These are phyloP conservation scores for Epirrhoe tristata DNA, from an alignment of 2,888 invertebrate genomes.

Conservation along the genomic window DNA sequence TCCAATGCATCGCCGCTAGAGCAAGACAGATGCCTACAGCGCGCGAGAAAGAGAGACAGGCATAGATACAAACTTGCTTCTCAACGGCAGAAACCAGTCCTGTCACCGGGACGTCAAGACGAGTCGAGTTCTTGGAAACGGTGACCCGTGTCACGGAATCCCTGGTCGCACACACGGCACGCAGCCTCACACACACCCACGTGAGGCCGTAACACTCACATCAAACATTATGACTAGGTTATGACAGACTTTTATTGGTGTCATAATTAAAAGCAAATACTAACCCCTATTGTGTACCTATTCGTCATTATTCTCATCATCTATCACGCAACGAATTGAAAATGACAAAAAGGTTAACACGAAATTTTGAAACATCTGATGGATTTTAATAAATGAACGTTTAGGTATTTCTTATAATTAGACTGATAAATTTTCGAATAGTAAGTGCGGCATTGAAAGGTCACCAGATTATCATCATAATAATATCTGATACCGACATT, in stretches of 20 bases:
- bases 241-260: conserved; percentile 62
- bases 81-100: conserved; percentile 82
- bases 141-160: conserved; percentile 86
- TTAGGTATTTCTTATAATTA: neutral
- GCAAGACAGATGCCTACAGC: conserved; percentile 50
- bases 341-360: neutral
- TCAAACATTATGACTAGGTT: conserved; percentile 49
- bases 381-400: neutral
- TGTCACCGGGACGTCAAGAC: conserved; percentile 85
- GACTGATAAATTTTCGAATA: neutral
- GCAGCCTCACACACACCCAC: conserved; percentile 57
- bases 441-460: conserved; percentile 46
- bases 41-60: conserved; percentile 62
- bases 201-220: conserved; percentile 46
- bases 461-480: conserved; percentile 49
- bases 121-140: conserved; percentile 83
- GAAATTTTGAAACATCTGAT: neutral
- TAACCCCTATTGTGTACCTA: conserved; percentile 19
- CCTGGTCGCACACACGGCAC: conserved; percentile 68
- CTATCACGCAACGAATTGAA: neutral
- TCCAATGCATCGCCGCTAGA: conserved; percentile 69
- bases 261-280: conserved; percentile 44
- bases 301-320: neutral
- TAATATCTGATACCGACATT: conserved; percentile 37
- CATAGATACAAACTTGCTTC: conserved; percentile 73